A percentile compares a stretch with the other conserved stretches of the same genome.
Evolutionary conservation across 2,113 vertebrate genomes (phyloP).

Genomic region (Coptodon rendalli): DNA sequence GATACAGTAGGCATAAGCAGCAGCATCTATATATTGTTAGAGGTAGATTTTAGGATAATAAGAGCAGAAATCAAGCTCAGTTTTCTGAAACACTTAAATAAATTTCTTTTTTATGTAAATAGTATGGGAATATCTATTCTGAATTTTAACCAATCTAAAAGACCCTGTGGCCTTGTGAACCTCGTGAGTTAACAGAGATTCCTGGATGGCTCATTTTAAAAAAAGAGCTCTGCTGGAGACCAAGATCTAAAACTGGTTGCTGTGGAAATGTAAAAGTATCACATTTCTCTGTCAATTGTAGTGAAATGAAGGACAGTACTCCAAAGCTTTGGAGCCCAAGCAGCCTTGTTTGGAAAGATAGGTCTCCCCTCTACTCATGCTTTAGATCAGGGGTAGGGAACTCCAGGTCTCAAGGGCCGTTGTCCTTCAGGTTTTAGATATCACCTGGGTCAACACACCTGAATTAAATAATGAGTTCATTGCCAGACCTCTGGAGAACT

Average conservation of each 20-base stretch:
- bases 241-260: constrained; percentile 10
- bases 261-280: background rate
- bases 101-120: constrained; percentile 1
- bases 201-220: constrained; percentile 19
- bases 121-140: background rate
- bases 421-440: background rate
- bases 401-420: background rate
- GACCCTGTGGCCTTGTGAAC: background rate
- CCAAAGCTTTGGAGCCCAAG: background rate
- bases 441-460: background rate
- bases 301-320: constrained; percentile 16
- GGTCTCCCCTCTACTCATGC: background rate
- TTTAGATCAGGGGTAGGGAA: background rate
- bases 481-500: background rate
- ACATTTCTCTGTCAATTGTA: background rate
- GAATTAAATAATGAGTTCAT: background rate
- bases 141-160: background rate
- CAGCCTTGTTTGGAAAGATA: background rate
- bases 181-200: constrained; percentile 10
- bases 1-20: constrained; percentile 27
- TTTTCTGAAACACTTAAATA: background rate
- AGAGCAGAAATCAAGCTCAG: constrained; percentile 25
- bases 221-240: constrained; percentile 12
- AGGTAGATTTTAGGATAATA: constrained; percentile 46
- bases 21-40: constrained; percentile 39